Evolutionary conservation across 2,888 invertebrate species (phyloP), one percentile per base, ranked within the genome.

Genomic region (Aporophyla lueneburgensis): DNA sequence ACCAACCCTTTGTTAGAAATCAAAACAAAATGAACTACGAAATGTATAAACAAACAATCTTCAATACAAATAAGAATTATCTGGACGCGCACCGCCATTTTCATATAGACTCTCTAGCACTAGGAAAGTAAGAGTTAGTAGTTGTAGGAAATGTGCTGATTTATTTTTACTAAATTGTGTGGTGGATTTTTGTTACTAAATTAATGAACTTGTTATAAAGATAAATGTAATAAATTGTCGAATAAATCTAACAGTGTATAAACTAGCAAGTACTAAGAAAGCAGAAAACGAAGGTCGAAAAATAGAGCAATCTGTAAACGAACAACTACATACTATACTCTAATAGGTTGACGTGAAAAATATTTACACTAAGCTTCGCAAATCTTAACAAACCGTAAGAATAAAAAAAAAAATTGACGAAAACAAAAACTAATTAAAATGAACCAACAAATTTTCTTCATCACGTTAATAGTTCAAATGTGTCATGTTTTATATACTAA

Each of bases 1-100:
- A 56, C 33, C 5, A 67, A 40, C 65, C 83, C 83, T 86, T 83
- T 83, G 83, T 83, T 86, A n/a, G 7, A 24, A 49, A 40, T 56
- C 33, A 54, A 76, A 71, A 85, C 63, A 73, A 67, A 33, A 56
- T 21, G 3, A 53, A 16, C 14, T 27, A 27, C 24, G 27, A 54
- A 68, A 53, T 14, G n/a, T 49, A 67, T 53, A 84, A 71, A 71
- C 70, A 86, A 78, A 61, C 46, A 63, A 53, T n/a, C 59, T 4
- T 43, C 14, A 3, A 19, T 76, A 74, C 80, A 86, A 84, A 86
- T 84, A 86, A 54, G 33, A 71, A 12, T n/a, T 54, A 12, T 19
- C 16, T 7, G 21, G 2, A 19, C 2, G 5, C 10, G 16, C 7
- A 54, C 14, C 12, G 43, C 24, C 73, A 86, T 83, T 86, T 86